A percentile compares a stretch with the other conserved stretches of the same genome.
These are phyloP conservation scores for Buceros bicornis DNA, from an alignment of 2,797 vertebrate genomes.

Conservation along the genomic window DNA sequence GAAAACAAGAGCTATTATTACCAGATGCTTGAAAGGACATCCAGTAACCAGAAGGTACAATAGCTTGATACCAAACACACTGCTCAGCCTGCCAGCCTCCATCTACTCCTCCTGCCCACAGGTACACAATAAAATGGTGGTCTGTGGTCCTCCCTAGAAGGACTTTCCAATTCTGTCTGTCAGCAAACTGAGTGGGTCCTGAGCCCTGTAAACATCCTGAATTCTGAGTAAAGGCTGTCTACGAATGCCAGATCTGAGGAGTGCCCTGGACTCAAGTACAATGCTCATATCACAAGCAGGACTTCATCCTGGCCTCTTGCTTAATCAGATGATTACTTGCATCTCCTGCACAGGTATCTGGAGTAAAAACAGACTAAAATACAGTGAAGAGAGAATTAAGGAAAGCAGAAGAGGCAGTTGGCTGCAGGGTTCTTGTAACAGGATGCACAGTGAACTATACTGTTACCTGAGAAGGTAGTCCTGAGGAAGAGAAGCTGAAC, in stretches of 20 bases:
- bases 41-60: background rate
- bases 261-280: background rate
- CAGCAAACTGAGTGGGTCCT: background rate
- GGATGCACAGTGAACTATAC: background rate
- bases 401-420: background rate
- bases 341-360: background rate
- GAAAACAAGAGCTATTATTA: background rate
- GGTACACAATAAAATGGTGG: background rate
- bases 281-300: background rate
- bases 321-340: background rate
- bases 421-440: background rate
- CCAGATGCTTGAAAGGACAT: background rate
- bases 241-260: background rate
- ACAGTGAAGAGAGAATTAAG: background rate
- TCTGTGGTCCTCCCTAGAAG: background rate
- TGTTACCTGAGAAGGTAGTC: background rate
- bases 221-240: background rate
- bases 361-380: background rate
- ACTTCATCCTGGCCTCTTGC: background rate
- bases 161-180: background rate
- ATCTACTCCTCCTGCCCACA: background rate
- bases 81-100: background rate
- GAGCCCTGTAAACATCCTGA: background rate
- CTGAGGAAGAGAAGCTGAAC: background rate
- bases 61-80: background rate